Evolutionary conservation across 2,797 vertebrate species (phyloP).

Genomic region (Cossypha polioptera): DNA sequence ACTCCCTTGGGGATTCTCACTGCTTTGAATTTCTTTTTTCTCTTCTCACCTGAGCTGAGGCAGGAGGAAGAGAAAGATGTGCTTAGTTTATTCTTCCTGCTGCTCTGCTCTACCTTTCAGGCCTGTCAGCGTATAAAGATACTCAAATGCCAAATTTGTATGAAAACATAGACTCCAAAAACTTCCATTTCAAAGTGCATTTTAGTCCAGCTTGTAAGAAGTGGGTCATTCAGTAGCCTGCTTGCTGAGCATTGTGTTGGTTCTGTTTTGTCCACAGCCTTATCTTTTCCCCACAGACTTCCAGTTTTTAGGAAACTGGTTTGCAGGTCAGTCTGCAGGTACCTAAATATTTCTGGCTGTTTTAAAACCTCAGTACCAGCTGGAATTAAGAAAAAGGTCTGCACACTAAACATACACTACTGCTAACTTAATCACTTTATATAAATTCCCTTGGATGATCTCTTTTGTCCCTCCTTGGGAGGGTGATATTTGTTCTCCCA

Average conservation of each 20-base stretch:
- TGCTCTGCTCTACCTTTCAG: neutral
- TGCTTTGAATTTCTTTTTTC: neutral
- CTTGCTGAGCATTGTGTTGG: neutral
- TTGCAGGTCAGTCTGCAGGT: neutral
- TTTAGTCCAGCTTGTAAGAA: neutral
- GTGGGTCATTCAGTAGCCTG: neutral
- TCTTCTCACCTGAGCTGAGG: neutral
- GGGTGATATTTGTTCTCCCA: neutral
- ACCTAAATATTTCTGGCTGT: neutral
- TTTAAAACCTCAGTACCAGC: neutral
- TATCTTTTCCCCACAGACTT: constrained; percentile 23
- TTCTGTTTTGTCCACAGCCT: neutral
- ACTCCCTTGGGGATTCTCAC: neutral
- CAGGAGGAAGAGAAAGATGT: neutral
- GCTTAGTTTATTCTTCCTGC: neutral
- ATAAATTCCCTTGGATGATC: neutral
- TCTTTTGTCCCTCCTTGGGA: neutral
- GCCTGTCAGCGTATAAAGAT: neutral
- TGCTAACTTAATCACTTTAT: neutral
- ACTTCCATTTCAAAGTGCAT: neutral
- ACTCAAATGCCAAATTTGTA: neutral
- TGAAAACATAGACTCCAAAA: neutral
- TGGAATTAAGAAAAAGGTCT: neutral
- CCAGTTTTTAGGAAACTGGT: neutral
- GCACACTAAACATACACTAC: neutral